Base-by-base conservation (phyloP, 2,113 vertebrate genomes). In the Murina feae region DNA sequence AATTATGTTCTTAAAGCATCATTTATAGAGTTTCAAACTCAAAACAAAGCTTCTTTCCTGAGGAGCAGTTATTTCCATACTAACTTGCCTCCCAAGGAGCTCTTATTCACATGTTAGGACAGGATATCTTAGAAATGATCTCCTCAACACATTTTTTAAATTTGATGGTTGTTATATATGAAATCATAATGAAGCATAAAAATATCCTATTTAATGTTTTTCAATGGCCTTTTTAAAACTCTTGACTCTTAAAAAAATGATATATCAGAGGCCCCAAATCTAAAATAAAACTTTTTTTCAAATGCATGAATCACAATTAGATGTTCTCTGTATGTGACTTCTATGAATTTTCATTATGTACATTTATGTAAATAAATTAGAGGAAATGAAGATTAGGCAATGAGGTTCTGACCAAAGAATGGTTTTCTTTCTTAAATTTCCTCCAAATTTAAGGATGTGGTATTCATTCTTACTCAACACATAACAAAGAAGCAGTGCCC, bases 371-470 rank as follows among this genome's bases (percentile, higher is more conserved):
- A 95, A 79, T 96, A 94, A 86, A 97, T 90, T 39, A 95, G 65
- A 97, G 65, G 35, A 97, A 97, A 98, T 94, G 14, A 97, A 97
- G 94, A 97, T 95, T 96, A 96, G 78, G 85, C 96, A 97, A 97
- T 93, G 71, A 88, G 79, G 2, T 49, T 94, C 80, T 97, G 85
- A 79, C 30, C 66, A 96, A 98, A 98, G 92, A 97, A 96, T 93
- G 84, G 93, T 96, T 97, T 58, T 96, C n/a, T 9, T 89, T 92
- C 51, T 88, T 94, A 71, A 96, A 88, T 93, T 97, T 97, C 82
- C 71, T 97, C 93, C 71, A 95, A 95, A 97, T 96, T 96, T 96
- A 96, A 96, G 68, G 55, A 84, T 93, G 86, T 39, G 68, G 68
- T 96, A 97, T 97, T 98, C 95, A 97, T 95, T 97, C 90, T 97